Base-by-base conservation (phyloP, 2,113 vertebrate species). In the Bubo scandiacus region DNA sequence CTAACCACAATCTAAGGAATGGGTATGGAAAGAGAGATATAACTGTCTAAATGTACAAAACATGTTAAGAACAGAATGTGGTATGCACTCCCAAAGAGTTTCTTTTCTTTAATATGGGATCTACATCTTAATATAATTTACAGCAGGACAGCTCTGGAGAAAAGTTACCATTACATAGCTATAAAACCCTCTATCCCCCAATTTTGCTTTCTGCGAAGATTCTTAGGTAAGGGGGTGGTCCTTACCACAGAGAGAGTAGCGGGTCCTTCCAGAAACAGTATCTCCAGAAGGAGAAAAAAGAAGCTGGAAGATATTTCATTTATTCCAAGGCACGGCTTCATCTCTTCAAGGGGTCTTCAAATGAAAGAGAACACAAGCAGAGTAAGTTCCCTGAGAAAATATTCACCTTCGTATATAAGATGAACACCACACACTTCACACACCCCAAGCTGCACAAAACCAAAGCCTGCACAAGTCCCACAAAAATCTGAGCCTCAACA, bases 301-400 rank as follows among this genome's bases (percentile, higher is more conserved):
- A 99, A 99, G 94, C 99, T 99, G 86, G 98, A 97, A 16, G 99
- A 98, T 47, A 99, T 99, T 97, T 99, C 99, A 96, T 99, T 99
- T 96, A 97, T 97, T 91, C 96, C 98, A 97, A 86, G 99, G 98
- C 98, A 98, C 86, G 98, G 98, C 94, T 99, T 99, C 73, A 98
- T 97, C 29, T 99, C 99, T 75, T 99, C 99, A 42, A 99, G 97
- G 63, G 99, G 98, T 95, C 99, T 99, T 98, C 19, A 94, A 82
- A 65, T 21, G 47, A 97, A 83, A 88, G 75, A 94, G 62, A 54
- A 27, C 18, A 90, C 58, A 74, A 75, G 38, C 38, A 73, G 58
- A 15, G 2, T 61, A 58, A 95, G 49, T 42, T 54, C 19, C 11
- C 67, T 10, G 17, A 78, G 65, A 25, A 70, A 63, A 75, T 11